phyloP scores from a whole-genome alignment of 2,888 invertebrate species.

The Thymelicus sylvestris region DNA sequence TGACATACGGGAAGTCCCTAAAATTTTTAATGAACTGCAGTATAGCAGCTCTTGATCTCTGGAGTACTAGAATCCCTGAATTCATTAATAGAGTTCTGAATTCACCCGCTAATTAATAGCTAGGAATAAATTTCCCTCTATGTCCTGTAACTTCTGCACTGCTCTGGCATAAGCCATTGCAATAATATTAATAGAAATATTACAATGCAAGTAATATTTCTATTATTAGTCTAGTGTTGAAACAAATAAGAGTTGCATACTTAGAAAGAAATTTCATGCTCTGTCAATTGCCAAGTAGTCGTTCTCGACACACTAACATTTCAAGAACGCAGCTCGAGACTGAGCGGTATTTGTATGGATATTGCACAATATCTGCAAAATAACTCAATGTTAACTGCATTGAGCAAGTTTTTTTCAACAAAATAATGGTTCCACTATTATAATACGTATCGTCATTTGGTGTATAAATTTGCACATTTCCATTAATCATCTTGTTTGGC shows the following conservation, averaged over 20 bases:
- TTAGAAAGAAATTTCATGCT: conserved; percentile 1
- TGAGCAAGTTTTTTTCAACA: background rate
- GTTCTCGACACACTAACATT: conserved; percentile 16
- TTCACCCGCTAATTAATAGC: no score
- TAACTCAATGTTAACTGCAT: conserved; percentile 18
- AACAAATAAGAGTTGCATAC: conserved; percentile 3
- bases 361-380: background rate
- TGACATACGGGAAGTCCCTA: no score
- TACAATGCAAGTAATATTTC: background rate
- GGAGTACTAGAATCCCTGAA: no score
- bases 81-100: no score
- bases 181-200: background rate
- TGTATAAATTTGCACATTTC: conserved; percentile 5
- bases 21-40: no score
- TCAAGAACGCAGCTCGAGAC: conserved; percentile 3
- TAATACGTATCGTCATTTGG: background rate
- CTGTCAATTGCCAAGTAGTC: background rate
- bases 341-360: conserved; percentile 6
- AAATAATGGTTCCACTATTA: background rate
- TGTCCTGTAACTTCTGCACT: no score
- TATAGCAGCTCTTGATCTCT: no score
- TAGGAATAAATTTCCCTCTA: no score
- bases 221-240: background rate
- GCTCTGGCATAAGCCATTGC: background rate
- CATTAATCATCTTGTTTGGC: conserved; percentile 13